Base-by-base conservation (phyloP, 2,888 invertebrate genomes). In the Mythimna pallens region DNA sequence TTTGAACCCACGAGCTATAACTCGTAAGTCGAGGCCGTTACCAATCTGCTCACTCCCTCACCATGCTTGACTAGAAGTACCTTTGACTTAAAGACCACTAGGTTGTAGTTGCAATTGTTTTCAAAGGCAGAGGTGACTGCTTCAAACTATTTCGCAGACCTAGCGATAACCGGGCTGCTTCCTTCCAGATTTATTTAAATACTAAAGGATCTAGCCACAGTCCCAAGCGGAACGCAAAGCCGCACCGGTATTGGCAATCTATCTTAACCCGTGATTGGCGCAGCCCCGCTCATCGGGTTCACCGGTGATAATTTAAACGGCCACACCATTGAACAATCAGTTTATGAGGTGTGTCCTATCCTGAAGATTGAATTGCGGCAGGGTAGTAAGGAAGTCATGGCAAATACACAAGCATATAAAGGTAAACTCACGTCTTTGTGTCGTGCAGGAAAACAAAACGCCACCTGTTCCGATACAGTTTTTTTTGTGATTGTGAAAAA, bases 201-300 rank as follows among this genome's bases (percentile, higher is more conserved):
- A 62, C 50, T 17, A 4, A n/a, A 54, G 68, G 54, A 1, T 34
- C 9, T 43, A 79, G 50, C 52, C 22, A 14, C 20, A 65, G 86
- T 43, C 12, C 71, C 68, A 86, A 82, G 52, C 7, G 73, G 85
- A 88, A 70, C 68, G 67, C 62, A 73, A 69, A 79, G 68, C 78
- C 75, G 69, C 75, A 69, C 73, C 73, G 80, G 86, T 85, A 85
- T 83, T 80, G 85, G 87, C 88, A 89, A 91, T 91, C 88, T 81
- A 88, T 91, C 90, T 90, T 88, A 88, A 86, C 84, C 82, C 73
- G 85, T 89, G 89, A 90, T 91, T 89, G 89, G 89, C 78, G 85
- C 82, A 82, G 84, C 82, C 69, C 83, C 79, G 71, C 73, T 81
- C 83, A 81, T 70, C 73, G 80, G 84, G 84, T 88, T 88, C 87